phyloP scores from a whole-genome alignment of 2,888 invertebrate genomes.

The Anaspis maculata region DNA sequence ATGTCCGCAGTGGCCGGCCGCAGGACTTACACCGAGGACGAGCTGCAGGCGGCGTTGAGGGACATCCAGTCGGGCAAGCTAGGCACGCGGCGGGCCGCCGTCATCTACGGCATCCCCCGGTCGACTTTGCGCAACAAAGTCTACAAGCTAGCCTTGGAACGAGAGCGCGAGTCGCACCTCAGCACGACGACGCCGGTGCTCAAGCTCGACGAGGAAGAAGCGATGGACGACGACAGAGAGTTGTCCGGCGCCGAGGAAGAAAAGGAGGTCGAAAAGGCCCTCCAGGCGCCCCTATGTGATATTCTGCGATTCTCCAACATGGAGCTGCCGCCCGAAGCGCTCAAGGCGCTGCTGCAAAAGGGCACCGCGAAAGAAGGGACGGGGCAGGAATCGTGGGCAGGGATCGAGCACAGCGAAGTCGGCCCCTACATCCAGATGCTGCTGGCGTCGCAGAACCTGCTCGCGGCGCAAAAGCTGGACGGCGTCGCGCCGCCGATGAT shows the following conservation, averaged over 20 bases:
- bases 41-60: slow-evolving; percentile 85
- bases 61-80: slow-evolving; percentile 90
- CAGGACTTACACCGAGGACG: slow-evolving; percentile 90
- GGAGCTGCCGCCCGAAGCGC: slow-evolving; percentile 46
- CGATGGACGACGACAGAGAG: slow-evolving; percentile 52
- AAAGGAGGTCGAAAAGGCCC: slow-evolving; percentile 51
- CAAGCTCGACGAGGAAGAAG: slow-evolving; percentile 45
- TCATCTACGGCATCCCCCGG: slow-evolving; percentile 92
- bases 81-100: slow-evolving; percentile 87
- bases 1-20: slow-evolving; percentile 58
- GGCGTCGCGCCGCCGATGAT: slow-evolving; percentile 35
- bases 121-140: slow-evolving; percentile 95
- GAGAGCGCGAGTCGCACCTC: slow-evolving; percentile 58
- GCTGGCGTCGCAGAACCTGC: slow-evolving; percentile 35
- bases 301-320: slow-evolving; percentile 41
- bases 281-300: slow-evolving; percentile 45
- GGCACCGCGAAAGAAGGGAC: slow-evolving; percentile 43
- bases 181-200: slow-evolving; percentile 31
- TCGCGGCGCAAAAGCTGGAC: slow-evolving; percentile 26
- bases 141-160: slow-evolving; percentile 70
- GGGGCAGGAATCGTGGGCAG: slow-evolving; percentile 38
- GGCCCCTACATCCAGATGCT: slow-evolving; percentile 50
- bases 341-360: slow-evolving; percentile 46
- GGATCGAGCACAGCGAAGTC: slow-evolving; percentile 28
- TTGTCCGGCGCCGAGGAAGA: slow-evolving; percentile 52